Base-by-base conservation (phyloP, 2,113 vertebrate species). In the Nasalis larvatus region DNA sequence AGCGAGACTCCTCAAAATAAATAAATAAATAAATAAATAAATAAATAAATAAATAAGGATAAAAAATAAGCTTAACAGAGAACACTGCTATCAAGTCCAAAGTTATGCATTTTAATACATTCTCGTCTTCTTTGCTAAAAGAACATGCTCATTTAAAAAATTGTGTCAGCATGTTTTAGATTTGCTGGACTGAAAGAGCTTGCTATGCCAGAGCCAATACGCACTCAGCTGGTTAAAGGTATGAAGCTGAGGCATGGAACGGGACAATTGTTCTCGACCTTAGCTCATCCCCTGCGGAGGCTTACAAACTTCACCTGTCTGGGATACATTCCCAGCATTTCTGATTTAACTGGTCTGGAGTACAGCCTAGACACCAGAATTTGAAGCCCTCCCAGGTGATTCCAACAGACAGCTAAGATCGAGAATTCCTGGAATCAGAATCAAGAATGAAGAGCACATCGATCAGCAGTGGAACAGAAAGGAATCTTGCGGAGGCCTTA, bases 91-190 rank as follows among this genome's bases (percentile, higher is more conserved):
- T 4, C 18, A 42, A 76, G 25, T 74, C 6, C 42, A 25, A 87
- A 86, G 17, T 47, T 76, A 66, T 45, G 5, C 71, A 7, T 37
- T 95, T 80, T 78, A 84, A 86, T 80, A 42, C 4, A 68, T 42
- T 10, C 5, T 56, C 16, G 23, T 83, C 18, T 40, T 17, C 52
- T 95, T 87, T 88, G 20, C 40, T 83, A n/a, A 86, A 95, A 58
- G 4, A 82, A 81, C 49, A 68, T 82, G 13, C 9, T 89, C 30
- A 54, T 97, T 95, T 73, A 47, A 45, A 71, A 87, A 30, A 52
- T 60, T 25, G 0, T 91, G 58, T 93, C 18, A 96, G 30, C 37
- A 42, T 42, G 37, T 76, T 93, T 96, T 96, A 94, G 47, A 63
- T 27, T 91, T 84, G 49, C 17, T 23, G 21, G 45, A 20, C 35